Evolutionary conservation across 2,113 vertebrate species (phyloP).

Genomic region (Micronycteris hirsuta): DNA sequence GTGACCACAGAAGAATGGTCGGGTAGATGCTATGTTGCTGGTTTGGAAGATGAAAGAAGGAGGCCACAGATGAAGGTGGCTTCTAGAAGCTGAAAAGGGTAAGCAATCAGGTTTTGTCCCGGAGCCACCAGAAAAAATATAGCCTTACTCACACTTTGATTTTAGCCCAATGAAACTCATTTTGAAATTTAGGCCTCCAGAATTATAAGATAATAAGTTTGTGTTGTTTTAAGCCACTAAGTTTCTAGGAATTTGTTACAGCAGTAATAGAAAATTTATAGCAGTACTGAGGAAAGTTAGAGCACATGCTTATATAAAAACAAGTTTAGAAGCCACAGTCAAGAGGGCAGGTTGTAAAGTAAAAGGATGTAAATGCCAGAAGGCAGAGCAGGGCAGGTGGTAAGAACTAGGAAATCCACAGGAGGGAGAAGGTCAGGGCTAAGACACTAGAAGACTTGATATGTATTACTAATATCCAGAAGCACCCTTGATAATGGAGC

Average conservation of each 20-base stretch:
- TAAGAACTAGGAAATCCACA: not conserved
- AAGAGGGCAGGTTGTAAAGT: not conserved
- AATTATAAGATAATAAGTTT: not conserved
- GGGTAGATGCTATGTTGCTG: not conserved
- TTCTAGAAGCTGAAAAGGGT: not conserved
- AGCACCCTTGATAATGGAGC: not conserved
- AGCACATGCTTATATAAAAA: slow-evolving; percentile 11
- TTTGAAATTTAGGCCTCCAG: not conserved
- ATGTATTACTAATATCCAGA: not conserved
- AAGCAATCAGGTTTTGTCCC: not conserved
- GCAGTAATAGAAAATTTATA: not conserved
- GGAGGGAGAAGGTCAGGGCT: not conserved
- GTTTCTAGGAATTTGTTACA: not conserved
- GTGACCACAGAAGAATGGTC: not conserved
- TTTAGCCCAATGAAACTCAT: slow-evolving; percentile 9
- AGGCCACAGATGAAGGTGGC: not conserved
- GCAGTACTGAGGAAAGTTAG: not conserved
- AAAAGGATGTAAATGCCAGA: not conserved
- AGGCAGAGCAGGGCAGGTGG: not conserved
- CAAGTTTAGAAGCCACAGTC: not conserved
- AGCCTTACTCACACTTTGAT: not conserved
- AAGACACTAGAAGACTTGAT: not conserved
- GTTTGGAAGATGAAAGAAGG: not conserved
- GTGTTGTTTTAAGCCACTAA: not conserved
- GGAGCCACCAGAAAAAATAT: not conserved